A percentile compares a stretch with the other conserved stretches of the same genome.
phyloP scores from a whole-genome alignment of 2,797 vertebrate genomes.

The Columba guinea region DNA sequence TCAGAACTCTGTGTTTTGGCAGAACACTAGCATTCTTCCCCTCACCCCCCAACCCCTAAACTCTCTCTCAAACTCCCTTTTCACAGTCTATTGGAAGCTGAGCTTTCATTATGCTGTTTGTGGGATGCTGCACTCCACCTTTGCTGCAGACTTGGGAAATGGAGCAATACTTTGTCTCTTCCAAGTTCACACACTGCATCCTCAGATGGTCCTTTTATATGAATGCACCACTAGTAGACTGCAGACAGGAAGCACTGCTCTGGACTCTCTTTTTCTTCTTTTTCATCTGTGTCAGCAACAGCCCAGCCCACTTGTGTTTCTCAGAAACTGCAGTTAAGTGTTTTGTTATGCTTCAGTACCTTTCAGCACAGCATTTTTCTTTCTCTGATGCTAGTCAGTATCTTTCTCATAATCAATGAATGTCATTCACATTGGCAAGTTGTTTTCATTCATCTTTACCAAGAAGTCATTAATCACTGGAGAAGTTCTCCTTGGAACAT shows the following conservation, averaged over 20 bases:
- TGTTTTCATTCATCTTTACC: constrained; percentile 63
- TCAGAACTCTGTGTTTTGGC: not conserved
- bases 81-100: not conserved
- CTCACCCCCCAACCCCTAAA: rapidly evolving
- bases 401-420: constrained; percentile 55
- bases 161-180: not conserved
- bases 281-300: not conserved
- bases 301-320: not conserved
- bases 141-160: not conserved
- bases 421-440: constrained; percentile 36
- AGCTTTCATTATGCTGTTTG: not conserved
- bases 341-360: not conserved
- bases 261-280: not conserved
- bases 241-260: not conserved
- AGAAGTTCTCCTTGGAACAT: constrained; percentile 33
- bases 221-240: not conserved
- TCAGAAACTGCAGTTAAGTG: constrained; percentile 24
- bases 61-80: not conserved
- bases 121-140: not conserved
- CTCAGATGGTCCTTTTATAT: not conserved
- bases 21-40: not conserved
- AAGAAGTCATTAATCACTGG: constrained; percentile 52
- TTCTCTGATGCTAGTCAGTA: constrained; percentile 19
- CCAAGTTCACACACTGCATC: not conserved
- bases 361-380: constrained; percentile 36